Conservation (phyloP, 1,140 invertebrate genomes). For the Pachyrhynchus sulphureomaculatus region DNA sequence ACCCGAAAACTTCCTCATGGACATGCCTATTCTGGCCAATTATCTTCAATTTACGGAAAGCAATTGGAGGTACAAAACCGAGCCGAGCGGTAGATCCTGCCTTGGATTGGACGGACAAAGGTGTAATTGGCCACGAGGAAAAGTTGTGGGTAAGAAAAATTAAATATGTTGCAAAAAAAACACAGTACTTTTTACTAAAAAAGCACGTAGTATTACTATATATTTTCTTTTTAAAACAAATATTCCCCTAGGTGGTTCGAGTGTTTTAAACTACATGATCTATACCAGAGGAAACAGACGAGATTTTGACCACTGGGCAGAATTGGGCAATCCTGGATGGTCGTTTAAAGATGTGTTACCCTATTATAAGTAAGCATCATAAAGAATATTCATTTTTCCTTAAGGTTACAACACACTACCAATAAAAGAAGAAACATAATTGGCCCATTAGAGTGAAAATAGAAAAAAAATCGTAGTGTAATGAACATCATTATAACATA, state of each 20-base stretch:
- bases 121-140: conserved; percentile 74
- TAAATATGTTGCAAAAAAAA: background rate
- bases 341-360: conserved; percentile 77
- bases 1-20: conserved; percentile 62
- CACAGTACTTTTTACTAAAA: too few relatives aligned
- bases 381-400: background rate
- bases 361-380: conserved; percentile 64
- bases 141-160: conserved; percentile 58
- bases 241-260: conserved; percentile 84
- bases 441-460: too few relatives aligned
- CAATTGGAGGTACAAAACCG: conserved; percentile 63
- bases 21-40: conserved; percentile 65
- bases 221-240: too few relatives aligned
- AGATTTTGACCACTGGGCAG: conserved; percentile 79
- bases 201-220: too few relatives aligned
- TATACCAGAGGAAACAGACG: conserved; percentile 75
- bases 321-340: conserved; percentile 77
- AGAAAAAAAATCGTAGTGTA: too few relatives aligned
- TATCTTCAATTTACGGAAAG: conserved; percentile 61
- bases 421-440: too few relatives aligned
- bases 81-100: conserved; percentile 56
- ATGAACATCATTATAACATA: too few relatives aligned
- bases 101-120: conserved; percentile 54
- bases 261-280: conserved; percentile 89
- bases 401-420: too few relatives aligned